Conservation (phyloP, 2,797 vertebrate genomes). For the Xenops minutus region DNA sequence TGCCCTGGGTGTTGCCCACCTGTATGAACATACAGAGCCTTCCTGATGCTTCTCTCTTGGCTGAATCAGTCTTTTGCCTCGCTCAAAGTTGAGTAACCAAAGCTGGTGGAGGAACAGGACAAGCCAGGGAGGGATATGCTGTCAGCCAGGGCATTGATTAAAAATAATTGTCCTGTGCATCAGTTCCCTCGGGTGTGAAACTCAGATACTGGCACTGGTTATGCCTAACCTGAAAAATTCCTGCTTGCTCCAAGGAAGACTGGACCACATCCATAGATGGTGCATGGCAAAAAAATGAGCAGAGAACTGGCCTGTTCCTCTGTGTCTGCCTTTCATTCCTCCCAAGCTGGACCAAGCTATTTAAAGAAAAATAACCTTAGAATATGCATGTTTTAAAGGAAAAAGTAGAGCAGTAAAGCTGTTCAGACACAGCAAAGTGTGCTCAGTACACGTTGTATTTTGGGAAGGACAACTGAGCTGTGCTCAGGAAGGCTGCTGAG, state of each 20-base stretch:
- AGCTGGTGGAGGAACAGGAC: not conserved
- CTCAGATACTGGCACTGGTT: not conserved
- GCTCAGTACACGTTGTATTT: not conserved
- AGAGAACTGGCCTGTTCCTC: not conserved
- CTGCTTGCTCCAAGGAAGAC: accelerated
- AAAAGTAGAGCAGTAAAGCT: not conserved
- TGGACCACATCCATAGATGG: not conserved
- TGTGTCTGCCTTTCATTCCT: not conserved
- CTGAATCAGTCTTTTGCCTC: not conserved
- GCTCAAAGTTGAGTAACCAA: not conserved
- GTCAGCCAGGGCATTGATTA: not conserved
- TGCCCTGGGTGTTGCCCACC: not conserved
- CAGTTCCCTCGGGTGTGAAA: not conserved
- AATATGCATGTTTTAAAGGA: not conserved
- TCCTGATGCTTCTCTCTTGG: not conserved
- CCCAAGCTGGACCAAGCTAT: not conserved
- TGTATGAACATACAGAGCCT: not conserved
- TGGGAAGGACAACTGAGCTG: not conserved
- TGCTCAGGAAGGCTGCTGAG: not conserved
- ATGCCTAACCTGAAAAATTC: not conserved
- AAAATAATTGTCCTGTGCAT: not conserved
- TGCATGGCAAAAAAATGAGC: not conserved
- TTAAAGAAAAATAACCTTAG: not conserved
- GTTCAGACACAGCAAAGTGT: not conserved
- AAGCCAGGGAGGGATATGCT: not conserved